Conservation (phyloP, 53 echinoderm and acorn worm genomes). For the Pentamera pediparva region DNA sequence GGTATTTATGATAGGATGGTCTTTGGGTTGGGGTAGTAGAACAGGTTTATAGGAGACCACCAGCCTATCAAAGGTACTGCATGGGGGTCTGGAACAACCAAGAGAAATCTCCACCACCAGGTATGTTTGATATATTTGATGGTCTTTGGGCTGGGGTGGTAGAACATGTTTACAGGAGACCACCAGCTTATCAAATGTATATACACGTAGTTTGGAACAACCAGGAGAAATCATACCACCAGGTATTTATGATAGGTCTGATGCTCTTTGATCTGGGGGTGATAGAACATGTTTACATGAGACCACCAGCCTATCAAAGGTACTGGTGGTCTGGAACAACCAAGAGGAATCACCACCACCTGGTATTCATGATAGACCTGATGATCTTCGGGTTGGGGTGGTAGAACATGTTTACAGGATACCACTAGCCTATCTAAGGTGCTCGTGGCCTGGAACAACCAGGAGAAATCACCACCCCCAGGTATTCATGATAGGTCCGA, state of each 20-base stretch:
- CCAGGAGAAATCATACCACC: constrained; percentile 82
- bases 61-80: constrained; percentile 83
- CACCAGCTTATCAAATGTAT: constrained; percentile 90
- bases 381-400: too few species aligned
- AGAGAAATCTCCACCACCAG: constrained; percentile 81
- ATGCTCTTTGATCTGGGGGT: too few species aligned
- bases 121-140: too few species aligned
- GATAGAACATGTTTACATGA: too few species aligned
- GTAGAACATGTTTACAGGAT: too few species aligned
- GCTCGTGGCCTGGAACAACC: constrained; percentile 96
- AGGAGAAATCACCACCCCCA: constrained; percentile 82
- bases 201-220: constrained; percentile 97
- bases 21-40: too few species aligned
- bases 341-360: constrained; percentile 86
- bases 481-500: constrained; percentile 53
- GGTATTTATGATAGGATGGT: constrained; percentile 53
- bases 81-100: constrained; percentile 98
- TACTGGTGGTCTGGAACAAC: constrained; percentile 97
- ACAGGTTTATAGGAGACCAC: too few species aligned
- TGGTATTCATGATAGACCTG: constrained; percentile 50
- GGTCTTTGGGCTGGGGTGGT: too few species aligned
- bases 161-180: too few species aligned
- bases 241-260: too few species aligned
- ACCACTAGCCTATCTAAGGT: constrained; percentile 94
- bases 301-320: constrained; percentile 91